Percentiles rank a stretch among this genome's conserved stretches.
Conservation (phyloP, 2,113 vertebrate genomes). For the Eurystomus gularis region DNA sequence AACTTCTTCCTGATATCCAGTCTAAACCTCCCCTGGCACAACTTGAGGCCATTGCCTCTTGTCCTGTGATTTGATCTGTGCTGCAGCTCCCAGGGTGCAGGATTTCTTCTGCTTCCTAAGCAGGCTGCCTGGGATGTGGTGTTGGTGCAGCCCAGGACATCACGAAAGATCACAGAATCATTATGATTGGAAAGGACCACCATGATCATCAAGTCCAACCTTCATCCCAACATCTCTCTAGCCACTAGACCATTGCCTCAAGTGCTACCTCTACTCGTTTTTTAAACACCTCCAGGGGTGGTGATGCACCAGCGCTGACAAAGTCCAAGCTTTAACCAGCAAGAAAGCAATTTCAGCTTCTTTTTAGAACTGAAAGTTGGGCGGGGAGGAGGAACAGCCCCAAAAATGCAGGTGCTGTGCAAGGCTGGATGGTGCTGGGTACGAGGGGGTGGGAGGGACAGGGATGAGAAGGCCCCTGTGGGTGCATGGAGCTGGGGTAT, state of each 20-base stretch:
- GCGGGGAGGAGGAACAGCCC: neutral
- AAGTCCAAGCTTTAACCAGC: neutral
- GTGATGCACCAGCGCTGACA: accelerated
- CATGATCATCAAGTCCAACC: too few relatives aligned
- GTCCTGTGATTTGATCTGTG: too few relatives aligned
- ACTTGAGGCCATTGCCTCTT: too few relatives aligned
- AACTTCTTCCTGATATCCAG: too few relatives aligned
- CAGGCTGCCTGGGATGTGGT: neutral
- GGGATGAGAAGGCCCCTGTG: accelerated
- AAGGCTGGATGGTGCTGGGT: neutral
- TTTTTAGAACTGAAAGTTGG: accelerated
- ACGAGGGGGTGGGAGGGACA: accelerated
- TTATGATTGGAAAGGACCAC: too few relatives aligned
- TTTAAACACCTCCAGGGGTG: accelerated
- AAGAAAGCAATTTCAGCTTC: neutral
- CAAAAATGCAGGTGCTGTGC: accelerated
- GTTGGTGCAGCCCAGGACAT: neutral
- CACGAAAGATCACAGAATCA: too few relatives aligned
- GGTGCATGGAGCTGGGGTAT: accelerated
- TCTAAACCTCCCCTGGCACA: too few relatives aligned
- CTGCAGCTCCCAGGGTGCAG: accelerated
- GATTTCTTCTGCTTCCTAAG: too few relatives aligned
- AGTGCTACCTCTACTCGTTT: too few relatives aligned
- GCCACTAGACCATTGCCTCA: too few relatives aligned
- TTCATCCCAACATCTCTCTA: too few relatives aligned